Evolutionary conservation across 2,797 vertebrate genomes (phyloP).

Genomic region (Perdix hodgsoniae): DNA sequence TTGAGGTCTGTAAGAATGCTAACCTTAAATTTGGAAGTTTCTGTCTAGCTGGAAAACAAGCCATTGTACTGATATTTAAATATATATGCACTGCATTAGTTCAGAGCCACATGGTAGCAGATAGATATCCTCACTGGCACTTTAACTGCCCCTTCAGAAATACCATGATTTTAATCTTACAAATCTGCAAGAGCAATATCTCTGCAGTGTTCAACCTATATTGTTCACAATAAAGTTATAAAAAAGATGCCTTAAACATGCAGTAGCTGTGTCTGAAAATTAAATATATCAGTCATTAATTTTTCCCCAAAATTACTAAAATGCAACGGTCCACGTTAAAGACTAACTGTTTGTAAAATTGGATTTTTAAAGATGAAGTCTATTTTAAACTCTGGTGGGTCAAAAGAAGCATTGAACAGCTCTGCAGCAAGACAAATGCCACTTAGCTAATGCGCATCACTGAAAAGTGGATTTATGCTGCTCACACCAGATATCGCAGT

Average conservation of each 20-base stretch:
- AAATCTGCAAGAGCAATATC: neutral
- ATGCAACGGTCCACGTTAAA: constrained; percentile 78
- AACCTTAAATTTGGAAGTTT: neutral
- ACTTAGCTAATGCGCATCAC: constrained; percentile 24
- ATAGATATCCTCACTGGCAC: constrained; percentile 16
- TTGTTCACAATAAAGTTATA: constrained; percentile 47
- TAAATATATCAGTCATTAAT: constrained; percentile 71
- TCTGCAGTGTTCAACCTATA: neutral
- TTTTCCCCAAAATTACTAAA: constrained; percentile 74
- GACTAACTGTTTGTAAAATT: constrained; percentile 81
- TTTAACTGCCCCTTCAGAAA: constrained; percentile 39
- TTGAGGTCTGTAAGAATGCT: neutral
- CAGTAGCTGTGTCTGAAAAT: constrained; percentile 27
- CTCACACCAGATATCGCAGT: constrained; percentile 2
- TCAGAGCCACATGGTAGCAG: constrained; percentile 14
- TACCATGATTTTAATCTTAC: constrained; percentile 2
- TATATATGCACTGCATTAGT: neutral
- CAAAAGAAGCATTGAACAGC: constrained; percentile 33
- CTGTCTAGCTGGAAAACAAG: neutral
- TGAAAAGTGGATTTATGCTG: constrained; percentile 18
- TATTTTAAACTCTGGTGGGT: constrained; percentile 34
- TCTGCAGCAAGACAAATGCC: constrained; percentile 32
- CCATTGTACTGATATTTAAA: neutral
- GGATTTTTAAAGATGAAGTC: constrained; percentile 76
- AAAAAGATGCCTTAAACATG: constrained; percentile 35